A percentile compares a stretch with the other conserved stretches of the same genome.
Conservation (phyloP, 2,888 invertebrate genomes). For the Athalia rosae region DNA sequence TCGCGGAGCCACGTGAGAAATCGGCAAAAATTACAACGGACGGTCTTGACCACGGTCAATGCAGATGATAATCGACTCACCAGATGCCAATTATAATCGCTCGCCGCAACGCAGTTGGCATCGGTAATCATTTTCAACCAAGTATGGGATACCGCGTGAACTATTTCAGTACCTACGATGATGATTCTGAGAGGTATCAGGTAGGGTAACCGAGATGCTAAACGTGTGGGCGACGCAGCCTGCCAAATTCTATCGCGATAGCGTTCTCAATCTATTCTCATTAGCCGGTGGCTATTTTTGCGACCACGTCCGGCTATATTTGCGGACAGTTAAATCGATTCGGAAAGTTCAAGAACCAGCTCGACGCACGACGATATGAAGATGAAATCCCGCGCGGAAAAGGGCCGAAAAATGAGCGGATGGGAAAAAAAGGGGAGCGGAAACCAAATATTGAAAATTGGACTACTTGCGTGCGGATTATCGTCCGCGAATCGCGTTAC, state of each 20-base stretch:
- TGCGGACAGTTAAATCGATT: constrained; percentile 33
- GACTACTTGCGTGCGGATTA: background rate
- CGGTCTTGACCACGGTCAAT: background rate
- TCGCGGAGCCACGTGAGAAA: background rate
- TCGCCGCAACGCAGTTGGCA: constrained; percentile 19
- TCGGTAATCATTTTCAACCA: constrained; percentile 19
- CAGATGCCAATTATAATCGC: constrained; percentile 9
- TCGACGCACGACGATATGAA: background rate
- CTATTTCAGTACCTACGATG: background rate
- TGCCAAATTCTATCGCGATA: constrained; percentile 44
- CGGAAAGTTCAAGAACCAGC: constrained; percentile 35
- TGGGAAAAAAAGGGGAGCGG: background rate
- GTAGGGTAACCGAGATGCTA: background rate
- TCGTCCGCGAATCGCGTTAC: constrained; percentile 7
- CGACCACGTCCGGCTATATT: constrained; percentile 18
- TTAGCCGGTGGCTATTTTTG: constrained; percentile 40
- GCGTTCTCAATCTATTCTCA: constrained; percentile 42
- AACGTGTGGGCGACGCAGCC: constrained; percentile 42
- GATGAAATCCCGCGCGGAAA: background rate
- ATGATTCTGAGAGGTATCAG: background rate
- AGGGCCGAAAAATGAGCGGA: background rate
- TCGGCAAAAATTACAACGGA: background rate
- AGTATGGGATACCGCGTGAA: background rate
- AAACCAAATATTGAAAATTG: background rate
- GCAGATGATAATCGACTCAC: constrained; percentile 2